phyloP scores from a whole-genome alignment of 2,113 vertebrate genomes.

The Trogon surrucura region DNA sequence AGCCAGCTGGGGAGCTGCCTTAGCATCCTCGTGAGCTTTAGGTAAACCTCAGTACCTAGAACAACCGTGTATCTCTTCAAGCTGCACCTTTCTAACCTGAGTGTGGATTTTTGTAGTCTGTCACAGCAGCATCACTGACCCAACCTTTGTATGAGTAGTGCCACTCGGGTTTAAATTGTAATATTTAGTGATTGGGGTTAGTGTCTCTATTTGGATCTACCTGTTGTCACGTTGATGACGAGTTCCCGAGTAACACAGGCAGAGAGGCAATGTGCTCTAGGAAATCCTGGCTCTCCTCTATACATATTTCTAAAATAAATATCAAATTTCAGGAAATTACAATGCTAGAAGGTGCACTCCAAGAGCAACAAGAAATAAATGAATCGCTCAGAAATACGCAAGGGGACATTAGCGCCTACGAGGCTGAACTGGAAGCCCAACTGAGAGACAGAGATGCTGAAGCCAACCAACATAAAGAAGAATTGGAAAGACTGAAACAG shows the following conservation, averaged over 20 bases:
- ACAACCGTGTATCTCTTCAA: neutral
- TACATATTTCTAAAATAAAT: neutral
- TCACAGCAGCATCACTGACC: neutral
- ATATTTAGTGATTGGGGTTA: neutral
- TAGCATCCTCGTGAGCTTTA: neutral
- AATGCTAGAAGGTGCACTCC: constrained; percentile 72
- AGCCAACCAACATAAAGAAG: constrained; percentile 78
- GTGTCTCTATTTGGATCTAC: neutral
- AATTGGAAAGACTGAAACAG: constrained; percentile 72
- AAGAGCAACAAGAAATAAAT: constrained; percentile 76
- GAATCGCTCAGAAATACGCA: constrained; percentile 76
- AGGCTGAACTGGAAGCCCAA: constrained; percentile 79
- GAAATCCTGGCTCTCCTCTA: neutral
- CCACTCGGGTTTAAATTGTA: neutral
- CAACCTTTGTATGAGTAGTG: neutral
- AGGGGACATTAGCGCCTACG: constrained; percentile 67
- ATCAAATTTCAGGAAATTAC: constrained; percentile 77
- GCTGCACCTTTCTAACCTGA: neutral
- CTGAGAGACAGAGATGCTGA: constrained; percentile 75
- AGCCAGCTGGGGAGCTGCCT: neutral
- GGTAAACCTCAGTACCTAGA: neutral
- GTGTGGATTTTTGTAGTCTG: neutral
- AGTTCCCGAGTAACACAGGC: neutral
- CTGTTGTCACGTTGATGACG: neutral
- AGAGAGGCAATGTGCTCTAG: neutral